phyloP scores from a whole-genome alignment of 1,140 invertebrate species.

The Drosophila pseudoananassae region DNA sequence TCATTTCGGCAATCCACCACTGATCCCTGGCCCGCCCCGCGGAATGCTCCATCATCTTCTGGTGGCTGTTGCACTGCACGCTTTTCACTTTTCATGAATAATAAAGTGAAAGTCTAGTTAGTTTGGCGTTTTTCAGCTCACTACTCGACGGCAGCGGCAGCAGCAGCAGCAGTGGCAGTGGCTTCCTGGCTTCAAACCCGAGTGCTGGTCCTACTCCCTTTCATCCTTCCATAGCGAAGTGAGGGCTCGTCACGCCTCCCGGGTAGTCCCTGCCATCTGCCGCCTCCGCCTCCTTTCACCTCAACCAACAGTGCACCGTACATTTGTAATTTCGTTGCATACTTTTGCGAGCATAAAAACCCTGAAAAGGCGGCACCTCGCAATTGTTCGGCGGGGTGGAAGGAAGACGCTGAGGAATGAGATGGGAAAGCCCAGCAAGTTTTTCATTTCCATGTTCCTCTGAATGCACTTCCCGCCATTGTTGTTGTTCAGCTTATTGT shows the following conservation, averaged over 20 bases:
- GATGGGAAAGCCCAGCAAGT: conserved; percentile 20
- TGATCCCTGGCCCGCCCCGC: conserved; percentile 18
- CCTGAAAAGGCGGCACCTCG: conserved; percentile 54
- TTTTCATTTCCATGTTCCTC: conserved; percentile 68
- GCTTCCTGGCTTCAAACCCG: conserved; percentile 42
- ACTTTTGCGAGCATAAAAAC: conserved; percentile 65
- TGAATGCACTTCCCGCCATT: conserved; percentile 37
- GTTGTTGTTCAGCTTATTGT: conserved; percentile 55
- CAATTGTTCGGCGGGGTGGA: conserved; percentile 40
- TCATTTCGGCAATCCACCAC: conserved; percentile 73
- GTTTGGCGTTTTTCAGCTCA: conserved; percentile 68
- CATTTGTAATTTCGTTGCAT: conserved; percentile 81
- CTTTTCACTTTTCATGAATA: conserved; percentile 82
- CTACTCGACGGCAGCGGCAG: conserved; percentile 36
- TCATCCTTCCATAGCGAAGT: neutral
- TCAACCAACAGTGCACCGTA: conserved; percentile 44
- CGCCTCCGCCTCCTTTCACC: conserved; percentile 3
- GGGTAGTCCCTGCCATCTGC: neutral
- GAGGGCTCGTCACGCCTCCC: conserved; percentile 29
- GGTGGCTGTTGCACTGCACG: conserved; percentile 59
- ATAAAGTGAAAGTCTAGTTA: conserved; percentile 82
- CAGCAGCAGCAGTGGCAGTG: no score
- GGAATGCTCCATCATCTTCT: conserved; percentile 35
- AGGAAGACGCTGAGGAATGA: neutral
- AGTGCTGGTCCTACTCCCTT: neutral